A percentile compares a stretch with the other conserved stretches of the same genome.
These are phyloP conservation scores for Gymnosoma rotundatum DNA, from an alignment of 2,888 invertebrate species.

Conservation along the genomic window DNA sequence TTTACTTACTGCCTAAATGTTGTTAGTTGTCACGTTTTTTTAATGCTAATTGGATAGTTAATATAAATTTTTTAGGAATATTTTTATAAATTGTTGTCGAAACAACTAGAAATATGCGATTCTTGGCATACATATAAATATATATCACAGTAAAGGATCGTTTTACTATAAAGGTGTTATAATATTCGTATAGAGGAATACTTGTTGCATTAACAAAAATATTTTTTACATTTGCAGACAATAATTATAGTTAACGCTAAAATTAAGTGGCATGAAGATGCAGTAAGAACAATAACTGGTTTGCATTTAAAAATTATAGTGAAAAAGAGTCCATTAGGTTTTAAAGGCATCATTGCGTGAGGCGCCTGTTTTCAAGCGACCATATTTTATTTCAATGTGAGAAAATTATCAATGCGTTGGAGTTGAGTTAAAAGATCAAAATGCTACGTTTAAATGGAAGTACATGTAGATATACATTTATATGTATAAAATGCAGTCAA, in stretches of 20 bases:
- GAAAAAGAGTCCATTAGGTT: constrained; percentile 72
- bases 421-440: constrained; percentile 74
- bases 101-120: neutral
- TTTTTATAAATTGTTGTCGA: no score
- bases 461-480: constrained; percentile 16
- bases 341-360: constrained; percentile 79
- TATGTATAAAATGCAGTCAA: constrained; percentile 32
- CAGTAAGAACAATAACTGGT: constrained; percentile 40
- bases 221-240: constrained; percentile 48
- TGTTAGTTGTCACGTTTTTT: no score
- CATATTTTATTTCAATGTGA: constrained; percentile 77
- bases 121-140: no score
- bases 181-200: neutral
- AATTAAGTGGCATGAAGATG: constrained; percentile 49
- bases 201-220: constrained; percentile 33
- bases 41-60: no score
- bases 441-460: constrained; percentile 69
- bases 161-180: neutral
- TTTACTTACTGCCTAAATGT: no score
- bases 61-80: no score
- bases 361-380: constrained; percentile 78
- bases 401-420: constrained; percentile 80
- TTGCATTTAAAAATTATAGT: constrained; percentile 44
- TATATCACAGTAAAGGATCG: neutral
- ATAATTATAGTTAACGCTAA: constrained; percentile 48